Percentiles rank a stretch among this genome's conserved stretches.
phyloP scores from a whole-genome alignment of 2,888 invertebrate genomes.

The Herminia tarsipennalis region DNA sequence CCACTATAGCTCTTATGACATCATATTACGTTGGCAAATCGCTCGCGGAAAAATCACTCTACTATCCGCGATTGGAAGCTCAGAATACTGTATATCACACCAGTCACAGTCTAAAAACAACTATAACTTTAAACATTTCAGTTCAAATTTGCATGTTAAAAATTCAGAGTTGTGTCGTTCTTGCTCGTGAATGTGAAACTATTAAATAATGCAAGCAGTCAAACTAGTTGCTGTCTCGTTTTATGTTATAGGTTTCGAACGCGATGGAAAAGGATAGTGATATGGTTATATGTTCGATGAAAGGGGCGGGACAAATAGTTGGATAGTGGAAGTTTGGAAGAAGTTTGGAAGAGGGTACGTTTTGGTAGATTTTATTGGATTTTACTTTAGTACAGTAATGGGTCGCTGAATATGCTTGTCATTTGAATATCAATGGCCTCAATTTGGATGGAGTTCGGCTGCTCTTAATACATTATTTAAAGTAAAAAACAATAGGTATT shows the following conservation, averaged over 20 bases:
- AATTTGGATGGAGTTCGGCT: background rate
- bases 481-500: background rate
- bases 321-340: conserved; percentile 80
- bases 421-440: conserved; percentile 60
- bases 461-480: background rate
- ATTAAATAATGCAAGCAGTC: conserved; percentile 77
- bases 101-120: conserved; percentile 8
- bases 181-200: conserved; percentile 56
- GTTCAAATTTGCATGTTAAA: conserved; percentile 15
- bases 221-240: conserved; percentile 64
- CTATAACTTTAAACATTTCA: rapidly evolving
- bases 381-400: conserved; percentile 64
- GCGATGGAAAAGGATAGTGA: conserved; percentile 56
- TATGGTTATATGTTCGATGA: conserved; percentile 47
- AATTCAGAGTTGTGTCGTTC: conserved; percentile 37
- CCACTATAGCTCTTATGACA: conserved; percentile 82
- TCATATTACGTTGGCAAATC: conserved; percentile 79
- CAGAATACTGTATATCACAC: conserved; percentile 25
- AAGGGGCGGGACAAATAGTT: conserved; percentile 77
- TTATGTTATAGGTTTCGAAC: conserved; percentile 39
- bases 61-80: conserved; percentile 58
- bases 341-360: conserved; percentile 80
- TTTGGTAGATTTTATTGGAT: conserved; percentile 82
- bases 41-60: conserved; percentile 82
- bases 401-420: conserved; percentile 50